These are phyloP conservation scores for Corynorhinus townsendii DNA, from an alignment of 2,113 vertebrate genomes.

Conservation along the genomic window DNA sequence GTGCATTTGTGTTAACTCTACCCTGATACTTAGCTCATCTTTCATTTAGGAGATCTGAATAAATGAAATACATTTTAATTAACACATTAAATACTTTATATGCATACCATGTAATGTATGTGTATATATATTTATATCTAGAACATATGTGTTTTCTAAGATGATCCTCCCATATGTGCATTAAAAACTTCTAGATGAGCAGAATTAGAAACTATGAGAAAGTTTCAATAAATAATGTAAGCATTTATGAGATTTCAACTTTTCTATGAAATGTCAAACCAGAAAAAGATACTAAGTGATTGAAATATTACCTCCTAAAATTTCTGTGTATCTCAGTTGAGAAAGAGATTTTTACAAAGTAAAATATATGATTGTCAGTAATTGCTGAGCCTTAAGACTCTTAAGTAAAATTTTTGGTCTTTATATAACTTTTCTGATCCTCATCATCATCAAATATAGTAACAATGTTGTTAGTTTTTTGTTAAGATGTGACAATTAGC, in stretches of 20 bases:
- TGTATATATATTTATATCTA: background rate
- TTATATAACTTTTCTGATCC: background rate
- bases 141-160: background rate
- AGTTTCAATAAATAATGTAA: background rate
- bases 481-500: background rate
- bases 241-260: background rate
- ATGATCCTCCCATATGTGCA: background rate
- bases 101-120: background rate
- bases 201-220: background rate
- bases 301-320: background rate
- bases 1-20: background rate
- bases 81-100: background rate
- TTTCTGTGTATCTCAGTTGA: background rate
- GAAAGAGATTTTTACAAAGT: background rate
- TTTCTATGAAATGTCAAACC: background rate
- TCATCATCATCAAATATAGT: background rate
- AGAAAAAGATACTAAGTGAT: background rate
- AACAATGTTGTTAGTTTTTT: background rate
- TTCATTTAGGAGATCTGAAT: background rate
- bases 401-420: background rate
- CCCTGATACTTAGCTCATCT: background rate
- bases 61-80: slow-evolving; percentile 2
- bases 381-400: background rate
- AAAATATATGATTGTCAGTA: background rate
- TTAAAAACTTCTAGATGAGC: background rate